Evolutionary conservation across 2,888 invertebrate genomes (phyloP).

Genomic region (Acrocera orbiculus): DNA sequence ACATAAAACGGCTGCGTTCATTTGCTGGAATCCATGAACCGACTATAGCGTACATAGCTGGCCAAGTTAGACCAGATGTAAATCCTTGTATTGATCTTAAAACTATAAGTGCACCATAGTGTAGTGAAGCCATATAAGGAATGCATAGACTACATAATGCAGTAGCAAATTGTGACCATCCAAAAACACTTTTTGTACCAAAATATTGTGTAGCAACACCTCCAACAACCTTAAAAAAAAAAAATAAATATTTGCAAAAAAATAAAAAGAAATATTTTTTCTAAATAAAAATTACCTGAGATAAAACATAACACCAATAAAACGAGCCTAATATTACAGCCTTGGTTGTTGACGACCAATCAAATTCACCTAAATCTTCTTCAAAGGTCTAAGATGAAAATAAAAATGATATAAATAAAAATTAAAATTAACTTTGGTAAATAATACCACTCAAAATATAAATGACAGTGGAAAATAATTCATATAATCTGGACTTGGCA

Average conservation of each 20-base stretch:
- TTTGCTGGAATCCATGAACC: slow-evolving; percentile 55
- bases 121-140: slow-evolving; percentile 42
- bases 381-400: background rate
- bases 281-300: slow-evolving; percentile 33
- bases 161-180: slow-evolving; percentile 50
- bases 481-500: too few relatives aligned
- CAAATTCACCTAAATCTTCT: slow-evolving; percentile 30
- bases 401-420: background rate
- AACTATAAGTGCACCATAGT: slow-evolving; percentile 41
- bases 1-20: slow-evolving; percentile 55
- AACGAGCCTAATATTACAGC: slow-evolving; percentile 48
- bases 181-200: slow-evolving; percentile 52
- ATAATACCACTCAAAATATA: too few relatives aligned
- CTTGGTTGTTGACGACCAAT: slow-evolving; percentile 46
- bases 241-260: background rate
- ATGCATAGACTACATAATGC: slow-evolving; percentile 48
- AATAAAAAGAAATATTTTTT: background rate
- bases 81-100: slow-evolving; percentile 49
- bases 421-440: background rate
- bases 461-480: too few relatives aligned
- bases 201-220: slow-evolving; percentile 51
- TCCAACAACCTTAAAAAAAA: slow-evolving; percentile 34
- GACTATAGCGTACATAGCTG: slow-evolving; percentile 56
- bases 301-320: slow-evolving; percentile 56
- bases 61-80: slow-evolving; percentile 56